Base-by-base conservation (phyloP, 1,140 invertebrate species). In the Chymomyza costata region DNA sequence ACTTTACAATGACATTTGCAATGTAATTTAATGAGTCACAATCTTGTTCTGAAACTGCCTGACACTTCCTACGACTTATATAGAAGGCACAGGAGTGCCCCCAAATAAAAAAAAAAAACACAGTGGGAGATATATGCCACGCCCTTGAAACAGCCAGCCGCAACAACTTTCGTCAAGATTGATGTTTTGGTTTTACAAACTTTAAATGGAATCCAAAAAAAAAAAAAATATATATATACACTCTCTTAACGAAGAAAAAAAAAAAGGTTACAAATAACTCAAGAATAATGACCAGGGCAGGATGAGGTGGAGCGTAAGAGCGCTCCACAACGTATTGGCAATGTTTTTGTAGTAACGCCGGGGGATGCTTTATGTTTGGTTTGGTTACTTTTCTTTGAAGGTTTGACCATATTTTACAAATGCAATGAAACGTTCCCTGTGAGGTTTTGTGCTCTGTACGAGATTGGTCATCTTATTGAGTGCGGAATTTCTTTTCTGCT, bases 11-110 rank as follows among this genome's bases (percentile, higher is more conserved):
- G 73, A 80, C 73, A 80, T 73, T 81, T 73, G 68, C 74, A 80
- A 73, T 81, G 74, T 80, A 80, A 80, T 80, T 80, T 80, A 80
- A 80, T 80, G 73, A 80, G 73, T 80, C 68, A 67, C 73, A 80
- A 80, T 80, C 74, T 80, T 80, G 73, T 78, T 61, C 57, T 50
- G 57, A 76, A 78, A 80, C 73, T 80, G 71, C 66, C 73, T 80
- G 73, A 81, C 73, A 80, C 74, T 80, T 81, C 67, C 73, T 67
- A 13, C 43, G 13, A 34, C 15, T 16, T 10, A 28, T 10, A 28
- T 6, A 28, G 5, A 28, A 28, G 10, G 25, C 5, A 28, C 5
- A 28, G 5, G 25, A 28, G 25, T n/a, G 25, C 25, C 5, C 25
- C 25, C 5, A 28, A 28, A 28, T 6, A 28, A 28, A 5, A 28